These are phyloP conservation scores for Xyliphius kryptos DNA, from an alignment of 2,113 vertebrate species.

Conservation along the genomic window DNA sequence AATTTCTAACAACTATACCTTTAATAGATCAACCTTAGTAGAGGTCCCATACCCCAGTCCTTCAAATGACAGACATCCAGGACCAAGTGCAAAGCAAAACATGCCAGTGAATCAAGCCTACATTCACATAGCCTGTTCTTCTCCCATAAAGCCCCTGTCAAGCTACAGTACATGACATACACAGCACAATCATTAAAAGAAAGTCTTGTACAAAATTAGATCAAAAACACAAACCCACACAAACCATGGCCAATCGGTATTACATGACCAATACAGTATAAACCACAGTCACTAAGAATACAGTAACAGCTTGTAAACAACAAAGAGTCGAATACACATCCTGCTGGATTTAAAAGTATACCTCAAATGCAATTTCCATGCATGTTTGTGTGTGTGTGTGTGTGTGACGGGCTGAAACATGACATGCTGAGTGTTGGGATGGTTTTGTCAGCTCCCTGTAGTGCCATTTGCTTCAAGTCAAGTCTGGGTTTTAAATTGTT, in stretches of 20 bases:
- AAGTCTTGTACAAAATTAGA: slow-evolving; percentile 6
- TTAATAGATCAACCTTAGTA: neutral
- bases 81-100: neutral
- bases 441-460: neutral
- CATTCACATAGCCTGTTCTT: neutral
- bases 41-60: neutral
- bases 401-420: too few species aligned
- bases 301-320: neutral
- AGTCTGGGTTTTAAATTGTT: slow-evolving; percentile 7
- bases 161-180: neutral
- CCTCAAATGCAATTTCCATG: neutral
- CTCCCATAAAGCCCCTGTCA: neutral
- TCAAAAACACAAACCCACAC: neutral
- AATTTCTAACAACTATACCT: neutral
- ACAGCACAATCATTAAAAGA: neutral
- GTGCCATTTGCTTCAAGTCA: slow-evolving; percentile 4
- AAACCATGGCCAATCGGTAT: neutral
- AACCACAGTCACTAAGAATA: neutral
- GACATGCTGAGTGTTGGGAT: neutral
- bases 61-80: neutral
- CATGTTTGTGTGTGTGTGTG: too few species aligned
- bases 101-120: neutral
- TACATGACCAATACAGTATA: neutral
- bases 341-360: neutral
- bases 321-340: neutral